Evolutionary conservation across 2,113 vertebrate species (phyloP), one percentile per base, ranked within the genome.

Genomic region (Caloenas nicobarica): DNA sequence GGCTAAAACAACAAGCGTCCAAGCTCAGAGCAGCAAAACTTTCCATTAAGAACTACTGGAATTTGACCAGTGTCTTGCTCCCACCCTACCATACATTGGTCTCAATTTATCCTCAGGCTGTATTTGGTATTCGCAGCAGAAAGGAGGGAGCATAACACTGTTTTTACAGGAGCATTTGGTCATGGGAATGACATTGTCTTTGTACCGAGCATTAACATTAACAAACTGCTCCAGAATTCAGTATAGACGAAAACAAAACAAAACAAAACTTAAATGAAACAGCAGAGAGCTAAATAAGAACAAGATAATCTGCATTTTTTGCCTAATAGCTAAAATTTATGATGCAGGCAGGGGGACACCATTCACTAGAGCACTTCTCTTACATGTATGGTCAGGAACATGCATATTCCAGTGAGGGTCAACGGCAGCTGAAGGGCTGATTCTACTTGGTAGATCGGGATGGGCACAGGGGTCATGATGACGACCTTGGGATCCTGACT

Each of bases 311-410:
- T 70, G 33, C 17, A 70, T 46, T 46, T 86, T 79, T 79, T 38
- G 46, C 7, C 8, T 56, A 44, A 61, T 9, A 50, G 31, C 5
- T 88, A 57, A 88, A 76, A 36, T 21, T 28, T 5, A 5, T 22
- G 61, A 53, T 36, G 13, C 11, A 31, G 44, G 28, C 0, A 0
- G 3, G 6, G 3, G 16, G 9, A 53, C 24, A 66, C 65, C 26
- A 15, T 60, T 68, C 51, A 46, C n/a, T 23, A 3, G 6, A 82
- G 22, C 12, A 36, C 12, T 18, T 48, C 12, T 16, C 50, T 66
- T 44, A 38, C 6, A 7, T 1, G 16, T 14, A 16, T 6, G 42
- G 23, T 25, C 69, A 73, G 78, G 31, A 77, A n/a, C 31, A 25
- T 3, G 18, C 31, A 46, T 18, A n/a, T 24, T 31, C 23, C 44